Conservation (phyloP, 1,140 invertebrate species). For the Adelges cooleyi region DNA sequence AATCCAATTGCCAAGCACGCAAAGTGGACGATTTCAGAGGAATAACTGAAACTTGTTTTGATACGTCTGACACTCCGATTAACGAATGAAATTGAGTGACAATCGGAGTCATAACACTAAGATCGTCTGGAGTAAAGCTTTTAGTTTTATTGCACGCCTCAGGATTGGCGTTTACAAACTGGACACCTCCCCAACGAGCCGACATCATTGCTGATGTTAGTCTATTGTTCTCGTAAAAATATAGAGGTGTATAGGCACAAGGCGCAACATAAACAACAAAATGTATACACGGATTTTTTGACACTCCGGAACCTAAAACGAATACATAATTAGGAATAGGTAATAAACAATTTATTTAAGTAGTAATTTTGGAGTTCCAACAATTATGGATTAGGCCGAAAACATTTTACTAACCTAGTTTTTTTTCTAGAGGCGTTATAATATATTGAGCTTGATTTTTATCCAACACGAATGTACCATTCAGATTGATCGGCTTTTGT, state of each 20-base stretch:
- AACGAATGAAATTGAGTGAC: constrained; percentile 64
- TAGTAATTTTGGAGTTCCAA: too few species aligned
- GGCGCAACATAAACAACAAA: constrained; percentile 70
- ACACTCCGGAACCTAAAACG: constrained; percentile 52
- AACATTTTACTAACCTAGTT: constrained; percentile 56
- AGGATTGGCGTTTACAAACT: constrained; percentile 53
- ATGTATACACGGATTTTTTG: constrained; percentile 68
- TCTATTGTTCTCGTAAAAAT: constrained; percentile 48
- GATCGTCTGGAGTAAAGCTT: constrained; percentile 43
- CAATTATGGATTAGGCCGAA: too few species aligned
- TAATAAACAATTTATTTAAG: too few species aligned
- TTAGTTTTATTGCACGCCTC: constrained; percentile 41
- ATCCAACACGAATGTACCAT: constrained; percentile 44
- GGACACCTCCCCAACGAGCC: constrained; percentile 83
- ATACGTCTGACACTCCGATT: constrained; percentile 48
- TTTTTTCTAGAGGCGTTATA: constrained; percentile 72
- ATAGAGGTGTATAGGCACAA: constrained; percentile 58
- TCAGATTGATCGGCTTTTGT: constrained; percentile 44
- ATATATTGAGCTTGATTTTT: constrained; percentile 55
- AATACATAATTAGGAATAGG: too few species aligned
- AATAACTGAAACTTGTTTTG: constrained; percentile 3
- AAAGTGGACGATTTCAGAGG: constrained; percentile 13
- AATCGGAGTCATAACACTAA: constrained; percentile 61
- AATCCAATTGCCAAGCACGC: constrained; percentile 66
- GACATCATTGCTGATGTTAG: constrained; percentile 65